Conservation (phyloP, 1,140 invertebrate genomes). For the Microvelia longipes region DNA sequence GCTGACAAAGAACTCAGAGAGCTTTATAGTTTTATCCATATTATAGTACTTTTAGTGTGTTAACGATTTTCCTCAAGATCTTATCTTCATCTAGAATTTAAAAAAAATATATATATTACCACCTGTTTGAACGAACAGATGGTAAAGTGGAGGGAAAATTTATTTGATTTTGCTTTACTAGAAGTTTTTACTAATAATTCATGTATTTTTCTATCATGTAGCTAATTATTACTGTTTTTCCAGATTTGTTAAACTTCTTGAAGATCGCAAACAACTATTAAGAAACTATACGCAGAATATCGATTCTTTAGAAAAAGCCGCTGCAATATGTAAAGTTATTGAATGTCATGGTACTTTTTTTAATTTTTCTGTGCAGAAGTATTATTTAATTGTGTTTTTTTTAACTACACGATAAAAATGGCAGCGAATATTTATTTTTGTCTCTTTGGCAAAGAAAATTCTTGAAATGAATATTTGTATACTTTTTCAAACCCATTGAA, state of each 20-base stretch:
- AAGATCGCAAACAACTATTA: constrained; percentile 59
- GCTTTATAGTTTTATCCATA: too few species aligned
- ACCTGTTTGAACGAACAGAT: too few species aligned
- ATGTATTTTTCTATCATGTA: constrained; percentile 6
- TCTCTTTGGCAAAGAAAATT: neutral
- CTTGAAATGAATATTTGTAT: neutral
- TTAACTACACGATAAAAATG: neutral
- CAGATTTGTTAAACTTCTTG: constrained; percentile 69
- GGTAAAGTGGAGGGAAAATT: neutral
- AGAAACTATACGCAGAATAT: constrained; percentile 89
- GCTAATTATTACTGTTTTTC: constrained; percentile 16
- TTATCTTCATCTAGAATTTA: neutral
- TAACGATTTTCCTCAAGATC: too few species aligned
- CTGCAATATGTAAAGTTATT: constrained; percentile 65
- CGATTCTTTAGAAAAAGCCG: constrained; percentile 74
- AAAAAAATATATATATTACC: neutral
- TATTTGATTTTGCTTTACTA: neutral
- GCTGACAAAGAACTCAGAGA: too few species aligned
- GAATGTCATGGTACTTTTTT: constrained; percentile 64
- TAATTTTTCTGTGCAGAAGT: neutral
- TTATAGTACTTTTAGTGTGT: too few species aligned
- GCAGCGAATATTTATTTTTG: neutral
- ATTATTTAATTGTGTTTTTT: neutral
- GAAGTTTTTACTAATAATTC: neutral
- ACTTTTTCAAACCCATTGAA: constrained; percentile 2